Percentiles rank a stretch among this genome's conserved stretches.
These are phyloP conservation scores for Kuschelorhynchus macadamiae DNA, from an alignment of 2,888 invertebrate species.

Conservation along the genomic window DNA sequence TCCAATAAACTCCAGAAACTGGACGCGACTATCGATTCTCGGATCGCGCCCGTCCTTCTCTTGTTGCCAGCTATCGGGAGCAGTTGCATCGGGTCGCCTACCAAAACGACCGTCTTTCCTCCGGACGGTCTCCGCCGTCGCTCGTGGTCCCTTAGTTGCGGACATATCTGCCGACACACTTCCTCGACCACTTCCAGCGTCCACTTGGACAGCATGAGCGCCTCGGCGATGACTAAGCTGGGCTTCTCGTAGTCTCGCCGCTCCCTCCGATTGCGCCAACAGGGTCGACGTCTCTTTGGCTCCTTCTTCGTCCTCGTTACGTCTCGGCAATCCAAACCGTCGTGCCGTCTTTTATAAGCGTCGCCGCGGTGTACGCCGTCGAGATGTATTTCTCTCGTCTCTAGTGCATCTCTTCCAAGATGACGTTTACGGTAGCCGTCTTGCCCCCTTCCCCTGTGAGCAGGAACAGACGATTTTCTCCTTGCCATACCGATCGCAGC, in stretches of 20 bases:
- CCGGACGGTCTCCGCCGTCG: neutral
- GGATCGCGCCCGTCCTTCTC: neutral
- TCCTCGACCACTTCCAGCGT: constrained; percentile 1
- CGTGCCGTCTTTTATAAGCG: neutral
- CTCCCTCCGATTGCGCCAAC: neutral
- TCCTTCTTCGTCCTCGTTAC: neutral
- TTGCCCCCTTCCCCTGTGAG: neutral
- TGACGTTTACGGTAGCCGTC: neutral
- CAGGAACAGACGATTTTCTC: neutral
- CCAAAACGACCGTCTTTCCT: constrained; percentile 5
- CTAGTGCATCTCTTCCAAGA: neutral
- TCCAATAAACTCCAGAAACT: neutral
- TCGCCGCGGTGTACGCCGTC: constrained; percentile 5
- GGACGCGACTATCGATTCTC: constrained; percentile 1
- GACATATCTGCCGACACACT: neutral
- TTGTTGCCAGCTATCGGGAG: neutral
- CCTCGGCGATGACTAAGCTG: constrained; percentile 1
- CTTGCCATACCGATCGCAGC: neutral
- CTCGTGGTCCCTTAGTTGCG: neutral
- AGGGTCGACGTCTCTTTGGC: neutral
- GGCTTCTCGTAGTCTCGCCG: neutral
- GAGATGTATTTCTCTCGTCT: neutral
- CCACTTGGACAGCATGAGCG: constrained; percentile 8
- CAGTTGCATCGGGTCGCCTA: constrained; percentile 13
- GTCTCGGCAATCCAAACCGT: neutral